Evolutionary conservation across 2,888 invertebrate genomes (phyloP).

Genomic region (Limnephilus lunatus): DNA sequence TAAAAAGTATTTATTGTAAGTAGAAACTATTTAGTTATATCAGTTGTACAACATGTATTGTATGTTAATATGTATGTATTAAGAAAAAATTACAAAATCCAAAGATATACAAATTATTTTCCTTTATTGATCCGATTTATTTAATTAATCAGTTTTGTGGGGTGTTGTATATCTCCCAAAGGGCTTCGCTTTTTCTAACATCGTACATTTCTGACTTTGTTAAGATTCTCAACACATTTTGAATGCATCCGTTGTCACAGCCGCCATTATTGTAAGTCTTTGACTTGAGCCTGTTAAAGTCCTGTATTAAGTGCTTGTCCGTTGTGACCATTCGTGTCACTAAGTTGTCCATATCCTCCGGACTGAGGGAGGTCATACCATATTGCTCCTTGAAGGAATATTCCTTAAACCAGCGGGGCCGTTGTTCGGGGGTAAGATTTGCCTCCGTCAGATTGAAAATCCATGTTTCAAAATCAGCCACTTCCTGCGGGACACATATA

Average conservation of each 20-base stretch:
- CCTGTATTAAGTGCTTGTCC: constrained; percentile 74
- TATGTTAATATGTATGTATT: not conserved
- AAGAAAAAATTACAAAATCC: constrained; percentile 30
- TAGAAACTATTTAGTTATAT: constrained; percentile 25
- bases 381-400: constrained; percentile 86
- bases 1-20: constrained; percentile 45
- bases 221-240: constrained; percentile 76
- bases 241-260: constrained; percentile 75
- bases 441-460: constrained; percentile 87
- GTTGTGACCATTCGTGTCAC: constrained; percentile 79
- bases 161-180: constrained; percentile 66
- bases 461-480: constrained; percentile 77
- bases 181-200: constrained; percentile 69
- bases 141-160: not conserved
- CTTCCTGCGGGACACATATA: constrained; percentile 24
- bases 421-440: constrained; percentile 77
- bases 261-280: constrained; percentile 70
- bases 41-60: not conserved
- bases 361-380: constrained; percentile 79
- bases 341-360: constrained; percentile 80
- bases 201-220: constrained; percentile 77
- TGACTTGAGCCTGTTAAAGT: constrained; percentile 76
- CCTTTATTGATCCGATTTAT: not conserved
- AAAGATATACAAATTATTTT: not conserved
- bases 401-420: constrained; percentile 85